phyloP scores from a whole-genome alignment of 92 coral and sea anemone genomes.

The Epizoanthus ramosus region DNA sequence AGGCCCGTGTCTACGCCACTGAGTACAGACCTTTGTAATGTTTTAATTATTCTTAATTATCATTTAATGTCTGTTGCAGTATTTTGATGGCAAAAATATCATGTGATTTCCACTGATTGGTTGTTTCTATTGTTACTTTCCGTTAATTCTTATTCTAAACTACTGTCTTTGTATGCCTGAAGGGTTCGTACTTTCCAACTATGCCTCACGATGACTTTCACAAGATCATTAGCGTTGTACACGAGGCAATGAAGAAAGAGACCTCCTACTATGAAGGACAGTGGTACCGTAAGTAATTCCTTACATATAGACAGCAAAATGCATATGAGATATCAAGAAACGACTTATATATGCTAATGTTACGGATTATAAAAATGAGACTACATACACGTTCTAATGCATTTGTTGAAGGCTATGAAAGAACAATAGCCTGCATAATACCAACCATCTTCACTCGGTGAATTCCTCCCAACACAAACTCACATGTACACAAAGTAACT shows the following conservation, averaged over 20 bases:
- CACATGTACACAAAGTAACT: too few species aligned
- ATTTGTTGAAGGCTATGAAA: too few species aligned
- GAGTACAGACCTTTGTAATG: too few species aligned
- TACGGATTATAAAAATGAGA: not conserved
- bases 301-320: not conserved
- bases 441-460: too few species aligned
- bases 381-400: too few species aligned
- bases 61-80: too few species aligned
- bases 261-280: not conserved
- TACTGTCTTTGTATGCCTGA: not conserved
- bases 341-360: not conserved
- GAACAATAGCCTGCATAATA: too few species aligned
- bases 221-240: constrained; percentile 2
- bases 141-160: not conserved
- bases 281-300: constrained; percentile 44
- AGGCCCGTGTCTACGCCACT: too few species aligned
- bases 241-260: constrained; percentile 40
- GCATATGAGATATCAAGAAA: not conserved
- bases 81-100: too few species aligned
- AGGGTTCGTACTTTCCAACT: constrained; percentile 60
- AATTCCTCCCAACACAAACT: too few species aligned
- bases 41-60: too few species aligned
- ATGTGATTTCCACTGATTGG: not conserved
- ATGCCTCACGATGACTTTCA: constrained; percentile 53
- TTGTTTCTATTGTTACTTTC: not conserved